Evolutionary conservation across 2,113 vertebrate genomes (phyloP), one percentile per base, ranked within the genome.

Genomic region (Dromiciops gliroides): DNA sequence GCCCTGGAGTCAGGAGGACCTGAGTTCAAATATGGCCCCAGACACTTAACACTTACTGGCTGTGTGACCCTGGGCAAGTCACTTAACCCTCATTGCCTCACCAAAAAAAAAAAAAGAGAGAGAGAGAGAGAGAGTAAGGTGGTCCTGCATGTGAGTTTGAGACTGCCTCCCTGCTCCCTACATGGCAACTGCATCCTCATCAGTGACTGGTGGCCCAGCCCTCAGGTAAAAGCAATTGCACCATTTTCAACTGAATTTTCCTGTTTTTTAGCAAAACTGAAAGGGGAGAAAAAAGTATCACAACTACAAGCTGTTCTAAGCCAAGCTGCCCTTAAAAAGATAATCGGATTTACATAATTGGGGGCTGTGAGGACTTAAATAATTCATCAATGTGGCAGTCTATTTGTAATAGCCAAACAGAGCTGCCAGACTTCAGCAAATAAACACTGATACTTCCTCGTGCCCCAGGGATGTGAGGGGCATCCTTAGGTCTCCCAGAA

Each of bases 291-390:
- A 93, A 91, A 98, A 98, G 95, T 98, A 97, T 98, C 98, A 98
- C 97, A 98, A 98, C 96, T 97, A 97, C 97, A 98, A 98, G 98
- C 98, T 98, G 97, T 98, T 98, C 95, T 97, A 98, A 97, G 98
- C 97, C 98, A 98, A 98, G 98, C 98, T 98, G 98, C 97, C 97
- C 97, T 98, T 98, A 97, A 60, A 98, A 98, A 98, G 98, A 98
- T 98, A 98, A 99, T 98, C 53, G 53, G 98, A 99, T 98, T 98
- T 99, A 97, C 98, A 98, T 98, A 98, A 98, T 98, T 98, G 98
- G 98, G 98, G 96, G 95, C 97, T 97, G 97, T 98, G 97, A 94
- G 97, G 97, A 97, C 98, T 98, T 98, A 97, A 98, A 96, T 98
- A 98, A 98, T 98, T 98, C 98, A 98, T 97, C 97, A 91, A 95